Percentiles rank a stretch among this genome's conserved stretches.
Conservation (phyloP, 2,888 invertebrate genomes). For the Molorchus minor region DNA sequence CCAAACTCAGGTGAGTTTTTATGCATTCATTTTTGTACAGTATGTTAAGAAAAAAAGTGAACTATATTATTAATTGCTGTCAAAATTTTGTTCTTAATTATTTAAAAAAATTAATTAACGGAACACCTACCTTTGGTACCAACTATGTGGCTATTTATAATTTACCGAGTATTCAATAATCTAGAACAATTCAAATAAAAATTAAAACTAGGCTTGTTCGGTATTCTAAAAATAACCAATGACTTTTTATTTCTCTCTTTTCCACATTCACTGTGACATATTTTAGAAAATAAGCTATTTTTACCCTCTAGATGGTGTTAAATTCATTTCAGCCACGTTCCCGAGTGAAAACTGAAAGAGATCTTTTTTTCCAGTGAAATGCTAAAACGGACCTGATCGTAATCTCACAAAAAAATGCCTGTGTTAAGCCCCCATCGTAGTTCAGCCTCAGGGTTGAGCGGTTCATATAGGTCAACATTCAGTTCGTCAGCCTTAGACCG, state of each 20-base stretch:
- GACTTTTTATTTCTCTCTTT: slow-evolving; percentile 45
- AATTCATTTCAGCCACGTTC: slow-evolving; percentile 38
- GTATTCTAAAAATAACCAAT: slow-evolving; percentile 45
- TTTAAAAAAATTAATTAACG: not conserved
- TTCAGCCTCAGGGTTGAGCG: slow-evolving; percentile 59
- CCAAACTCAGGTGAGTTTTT: slow-evolving; percentile 29
- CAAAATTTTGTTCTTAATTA: slow-evolving; percentile 7
- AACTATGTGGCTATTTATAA: no score
- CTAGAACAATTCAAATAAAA: slow-evolving; percentile 20
- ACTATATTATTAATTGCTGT: not conserved
- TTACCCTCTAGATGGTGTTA: slow-evolving; percentile 44
- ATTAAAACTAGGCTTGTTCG: slow-evolving; percentile 27
- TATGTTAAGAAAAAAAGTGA: no score
- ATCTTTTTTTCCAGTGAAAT: slow-evolving; percentile 41
- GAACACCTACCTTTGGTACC: not conserved
- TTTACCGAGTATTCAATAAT: slow-evolving; percentile 4
- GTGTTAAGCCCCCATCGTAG: slow-evolving; percentile 64
- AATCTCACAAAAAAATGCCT: slow-evolving; percentile 40
- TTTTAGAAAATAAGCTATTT: slow-evolving; percentile 54
- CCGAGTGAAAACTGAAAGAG: slow-evolving; percentile 33
- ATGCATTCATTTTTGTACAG: no score
- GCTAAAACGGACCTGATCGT: slow-evolving; percentile 20
- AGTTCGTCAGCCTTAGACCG: slow-evolving; percentile 66
- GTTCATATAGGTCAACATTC: slow-evolving; percentile 65
- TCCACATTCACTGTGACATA: slow-evolving; percentile 48